Conservation (phyloP, 2,113 vertebrate species). For the Anarhynchus alexandrinus region DNA sequence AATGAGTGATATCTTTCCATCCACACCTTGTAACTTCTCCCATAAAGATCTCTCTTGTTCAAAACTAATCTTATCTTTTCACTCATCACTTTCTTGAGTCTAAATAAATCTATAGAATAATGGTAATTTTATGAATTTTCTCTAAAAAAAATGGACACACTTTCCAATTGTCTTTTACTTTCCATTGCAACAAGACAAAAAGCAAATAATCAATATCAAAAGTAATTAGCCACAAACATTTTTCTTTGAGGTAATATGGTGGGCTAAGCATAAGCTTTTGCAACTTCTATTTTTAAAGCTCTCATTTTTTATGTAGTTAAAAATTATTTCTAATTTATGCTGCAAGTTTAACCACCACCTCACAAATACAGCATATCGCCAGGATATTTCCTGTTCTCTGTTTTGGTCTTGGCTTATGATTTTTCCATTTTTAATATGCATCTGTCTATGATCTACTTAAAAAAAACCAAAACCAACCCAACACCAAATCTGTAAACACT, state of each 20-base stretch:
- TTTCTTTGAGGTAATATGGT: neutral
- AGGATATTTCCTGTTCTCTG: neutral
- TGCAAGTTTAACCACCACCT: neutral
- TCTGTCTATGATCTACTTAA: neutral
- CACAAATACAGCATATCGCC: neutral
- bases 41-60: neutral
- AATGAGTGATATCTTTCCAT: neutral
- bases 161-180: neutral
- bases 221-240: neutral
- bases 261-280: neutral
- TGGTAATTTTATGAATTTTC: neutral
- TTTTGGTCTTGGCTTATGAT: neutral
- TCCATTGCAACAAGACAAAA: neutral
- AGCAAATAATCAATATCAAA: neutral
- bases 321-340: neutral
- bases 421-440: neutral
- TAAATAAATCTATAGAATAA: neutral
- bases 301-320: neutral
- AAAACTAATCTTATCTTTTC: neutral
- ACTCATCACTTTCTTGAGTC: neutral
- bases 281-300: neutral
- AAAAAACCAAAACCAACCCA: neutral
- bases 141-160: rapidly evolving
- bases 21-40: neutral
- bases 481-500: neutral